Evolutionary conservation across 2,888 invertebrate species (phyloP).

Genomic region (Erebia epiphron): DNA sequence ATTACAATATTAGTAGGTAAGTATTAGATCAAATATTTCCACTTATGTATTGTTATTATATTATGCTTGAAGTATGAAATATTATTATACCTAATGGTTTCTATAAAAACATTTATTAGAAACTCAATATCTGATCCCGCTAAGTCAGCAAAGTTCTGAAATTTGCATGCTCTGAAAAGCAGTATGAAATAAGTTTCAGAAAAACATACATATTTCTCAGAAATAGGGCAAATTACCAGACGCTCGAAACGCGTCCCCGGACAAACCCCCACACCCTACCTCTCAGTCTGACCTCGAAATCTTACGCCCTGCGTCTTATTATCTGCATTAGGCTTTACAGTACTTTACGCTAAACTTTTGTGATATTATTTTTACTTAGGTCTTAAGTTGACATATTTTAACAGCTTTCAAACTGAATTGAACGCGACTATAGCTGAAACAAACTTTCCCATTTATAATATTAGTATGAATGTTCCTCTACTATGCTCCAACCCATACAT

Average conservation of each 20-base stretch:
- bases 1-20: too few relatives aligned
- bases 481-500: background rate
- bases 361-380: background rate
- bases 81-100: background rate
- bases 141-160: background rate
- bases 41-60: too few relatives aligned
- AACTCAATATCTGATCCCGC: background rate
- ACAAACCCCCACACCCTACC: constrained; percentile 34
- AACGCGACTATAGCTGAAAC: too few relatives aligned
- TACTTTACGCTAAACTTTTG: background rate
- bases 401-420: too few relatives aligned
- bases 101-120: background rate
- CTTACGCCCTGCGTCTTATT: constrained; percentile 14
- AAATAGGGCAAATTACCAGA: constrained; percentile 20
- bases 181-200: constrained; percentile 14
- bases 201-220: constrained; percentile 16
- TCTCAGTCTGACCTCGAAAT: constrained; percentile 15
- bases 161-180: background rate
- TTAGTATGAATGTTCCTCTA: too few relatives aligned
- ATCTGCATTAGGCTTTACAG: constrained; percentile 17
- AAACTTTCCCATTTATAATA: too few relatives aligned
- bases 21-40: too few relatives aligned
- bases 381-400: too few relatives aligned
- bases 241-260: constrained; percentile 27
- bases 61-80: too few relatives aligned